phyloP scores from a whole-genome alignment of 2,888 invertebrate species.

The Zaprionus bogoriensis region DNA sequence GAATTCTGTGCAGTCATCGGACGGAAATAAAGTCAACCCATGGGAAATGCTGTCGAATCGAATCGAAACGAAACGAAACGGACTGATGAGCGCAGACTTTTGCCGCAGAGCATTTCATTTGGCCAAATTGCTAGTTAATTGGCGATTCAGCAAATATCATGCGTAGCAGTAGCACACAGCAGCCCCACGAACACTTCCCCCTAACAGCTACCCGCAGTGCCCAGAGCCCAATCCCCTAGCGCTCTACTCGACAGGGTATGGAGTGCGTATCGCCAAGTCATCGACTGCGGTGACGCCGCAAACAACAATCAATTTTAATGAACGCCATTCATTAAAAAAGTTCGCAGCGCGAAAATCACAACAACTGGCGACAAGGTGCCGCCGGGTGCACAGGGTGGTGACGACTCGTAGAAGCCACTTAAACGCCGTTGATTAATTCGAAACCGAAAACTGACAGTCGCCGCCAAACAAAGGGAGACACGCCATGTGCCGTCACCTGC shows the following conservation, averaged over 20 bases:
- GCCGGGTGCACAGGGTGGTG: conserved; percentile 19
- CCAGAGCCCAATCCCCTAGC: too few species aligned
- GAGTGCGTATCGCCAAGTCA: conserved; percentile 62
- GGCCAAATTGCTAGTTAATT: conserved; percentile 70
- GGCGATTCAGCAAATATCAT: conserved; percentile 68
- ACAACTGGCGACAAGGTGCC: conserved; percentile 11
- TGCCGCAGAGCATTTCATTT: conserved; percentile 33
- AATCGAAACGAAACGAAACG: conserved; percentile 30
- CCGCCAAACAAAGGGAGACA: conserved; percentile 56
- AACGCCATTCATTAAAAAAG: conserved; percentile 75
- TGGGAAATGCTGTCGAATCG: conserved; percentile 4
- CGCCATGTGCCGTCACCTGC: conserved; percentile 50
- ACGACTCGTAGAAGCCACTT: conserved; percentile 65
- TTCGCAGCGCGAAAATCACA: conserved; percentile 59
- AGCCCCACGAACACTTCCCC: too few species aligned
- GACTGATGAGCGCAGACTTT: conserved; percentile 28
- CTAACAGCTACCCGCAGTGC: too few species aligned
- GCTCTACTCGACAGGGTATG: conserved; percentile 3
- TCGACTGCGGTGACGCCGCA: conserved; percentile 53
- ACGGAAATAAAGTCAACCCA: conserved; percentile 25
- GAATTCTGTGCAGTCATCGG: conserved; percentile 34
- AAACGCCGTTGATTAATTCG: conserved; percentile 71
- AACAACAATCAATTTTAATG: conserved; percentile 78
- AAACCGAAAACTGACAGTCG: conserved; percentile 74
- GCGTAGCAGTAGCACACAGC: conserved; percentile 30